Evolutionary conservation across 2,797 vertebrate genomes (phyloP).

Genomic region (Rhodeus uyekii): DNA sequence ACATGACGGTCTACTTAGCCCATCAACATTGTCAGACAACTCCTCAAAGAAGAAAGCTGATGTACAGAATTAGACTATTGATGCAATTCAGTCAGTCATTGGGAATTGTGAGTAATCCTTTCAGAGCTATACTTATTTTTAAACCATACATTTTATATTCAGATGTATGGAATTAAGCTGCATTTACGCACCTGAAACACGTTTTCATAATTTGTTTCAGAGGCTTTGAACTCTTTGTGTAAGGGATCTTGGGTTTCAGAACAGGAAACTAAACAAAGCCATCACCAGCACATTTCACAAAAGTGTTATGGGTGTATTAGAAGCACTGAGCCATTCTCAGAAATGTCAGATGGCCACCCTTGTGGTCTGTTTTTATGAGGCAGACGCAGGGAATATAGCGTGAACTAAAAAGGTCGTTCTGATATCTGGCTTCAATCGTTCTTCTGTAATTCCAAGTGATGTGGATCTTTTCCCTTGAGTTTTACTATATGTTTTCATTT

Average conservation of each 20-base stretch:
- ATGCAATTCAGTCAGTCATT: not conserved
- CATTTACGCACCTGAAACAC: not conserved
- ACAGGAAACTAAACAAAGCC: conserved; percentile 26
- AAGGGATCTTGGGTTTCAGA: not conserved
- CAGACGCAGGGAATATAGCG: conserved; percentile 24
- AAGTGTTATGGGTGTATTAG: conserved; percentile 20
- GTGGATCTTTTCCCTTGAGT: not conserved
- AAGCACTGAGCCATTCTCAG: conserved; percentile 24
- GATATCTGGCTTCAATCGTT: conserved; percentile 17
- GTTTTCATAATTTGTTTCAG: not conserved
- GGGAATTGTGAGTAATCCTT: not conserved
- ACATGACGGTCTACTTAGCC: not conserved
- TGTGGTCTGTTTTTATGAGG: conserved; percentile 42
- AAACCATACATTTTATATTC: not conserved
- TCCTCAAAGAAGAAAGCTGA: not conserved
- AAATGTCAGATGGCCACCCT: conserved; percentile 42
- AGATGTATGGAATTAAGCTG: not conserved
- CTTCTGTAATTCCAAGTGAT: conserved; percentile 17
- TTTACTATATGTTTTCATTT: conserved; percentile 28
- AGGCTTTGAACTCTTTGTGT: not conserved
- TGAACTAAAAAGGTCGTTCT: conserved; percentile 29
- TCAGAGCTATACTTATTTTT: not conserved
- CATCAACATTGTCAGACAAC: not conserved
- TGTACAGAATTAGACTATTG: conserved; percentile 1
- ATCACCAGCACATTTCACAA: conserved; percentile 6